Percentiles rank a stretch among this genome's conserved stretches.
Evolutionary conservation across 2,797 vertebrate species (phyloP).

Genomic region (Fistularia commersonii): DNA sequence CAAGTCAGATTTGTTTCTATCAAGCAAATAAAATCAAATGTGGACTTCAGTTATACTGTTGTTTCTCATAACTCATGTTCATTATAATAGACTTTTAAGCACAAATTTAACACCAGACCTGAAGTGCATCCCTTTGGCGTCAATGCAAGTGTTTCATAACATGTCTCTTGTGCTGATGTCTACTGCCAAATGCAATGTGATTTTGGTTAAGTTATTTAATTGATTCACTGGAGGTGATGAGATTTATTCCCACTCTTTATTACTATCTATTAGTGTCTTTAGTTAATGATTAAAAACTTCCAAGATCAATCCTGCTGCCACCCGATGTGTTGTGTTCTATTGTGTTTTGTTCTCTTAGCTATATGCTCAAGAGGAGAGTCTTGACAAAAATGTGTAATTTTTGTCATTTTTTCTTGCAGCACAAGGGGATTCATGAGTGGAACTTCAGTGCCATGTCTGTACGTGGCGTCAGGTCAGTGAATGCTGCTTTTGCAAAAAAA

Average conservation of each 20-base stretch:
- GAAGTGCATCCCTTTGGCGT: too few species aligned
- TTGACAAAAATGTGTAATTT: too few species aligned
- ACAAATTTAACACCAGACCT: too few species aligned
- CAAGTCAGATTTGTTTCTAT: too few species aligned
- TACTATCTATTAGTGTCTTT: not conserved
- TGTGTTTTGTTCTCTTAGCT: not conserved
- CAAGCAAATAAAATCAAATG: too few species aligned
- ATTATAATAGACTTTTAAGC: too few species aligned
- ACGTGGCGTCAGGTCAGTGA: conserved; percentile 84
- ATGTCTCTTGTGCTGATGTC: too few species aligned
- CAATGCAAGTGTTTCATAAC: too few species aligned
- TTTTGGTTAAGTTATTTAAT: not conserved
- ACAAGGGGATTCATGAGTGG: conserved; percentile 97
- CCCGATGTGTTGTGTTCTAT: not conserved
- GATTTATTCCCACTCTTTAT: not conserved
- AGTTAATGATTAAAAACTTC: not conserved
- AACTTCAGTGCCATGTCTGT: conserved; percentile 90
- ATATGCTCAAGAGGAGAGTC: too few species aligned
- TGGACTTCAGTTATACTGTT: too few species aligned
- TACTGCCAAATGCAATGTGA: not conserved
- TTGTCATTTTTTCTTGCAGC: conserved; percentile 49
- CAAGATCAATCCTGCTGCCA: not conserved
- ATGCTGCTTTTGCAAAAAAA: conserved; percentile 2
- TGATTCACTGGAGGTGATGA: not conserved
- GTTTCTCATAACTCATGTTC: too few species aligned